Evolutionary conservation across 2,797 vertebrate genomes (phyloP).

Genomic region (Acanthopagrus latus): DNA sequence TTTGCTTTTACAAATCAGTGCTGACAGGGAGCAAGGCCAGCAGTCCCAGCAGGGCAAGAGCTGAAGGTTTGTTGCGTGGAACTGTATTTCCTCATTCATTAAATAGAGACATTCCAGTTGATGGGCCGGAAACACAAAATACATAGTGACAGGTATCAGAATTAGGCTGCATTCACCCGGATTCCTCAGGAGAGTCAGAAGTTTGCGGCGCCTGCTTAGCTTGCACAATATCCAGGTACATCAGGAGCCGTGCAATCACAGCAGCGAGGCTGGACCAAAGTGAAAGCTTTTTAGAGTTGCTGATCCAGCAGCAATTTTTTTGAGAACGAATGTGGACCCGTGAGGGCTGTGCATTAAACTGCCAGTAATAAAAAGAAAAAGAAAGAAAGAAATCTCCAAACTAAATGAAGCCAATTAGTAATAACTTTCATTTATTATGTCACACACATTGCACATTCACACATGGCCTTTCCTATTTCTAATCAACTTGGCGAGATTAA

Average conservation of each 20-base stretch:
- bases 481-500: conserved; percentile 56
- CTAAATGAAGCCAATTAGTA: conserved; percentile 62
- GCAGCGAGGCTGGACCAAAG: conserved; percentile 55
- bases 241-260: conserved; percentile 47
- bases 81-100: conserved; percentile 55
- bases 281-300: conserved; percentile 66
- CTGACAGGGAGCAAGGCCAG: conserved; percentile 46
- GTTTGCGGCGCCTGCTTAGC: conserved; percentile 57
- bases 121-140: conserved; percentile 48
- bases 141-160: conserved; percentile 68
- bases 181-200: conserved; percentile 51
- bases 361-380: conserved; percentile 48
- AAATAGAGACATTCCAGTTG: conserved; percentile 34
- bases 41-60: conserved; percentile 27
- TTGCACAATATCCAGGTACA: conserved; percentile 59
- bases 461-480: background rate
- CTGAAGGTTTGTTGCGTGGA: conserved; percentile 11
- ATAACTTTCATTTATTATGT: conserved; percentile 27
- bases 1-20: conserved; percentile 49
- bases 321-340: conserved; percentile 52
- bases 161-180: conserved; percentile 43
- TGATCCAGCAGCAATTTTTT: conserved; percentile 67
- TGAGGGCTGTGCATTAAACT: conserved; percentile 50
- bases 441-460: background rate
- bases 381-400: conserved; percentile 20